A percentile compares a stretch with the other conserved stretches of the same genome.
phyloP scores from a whole-genome alignment of 2,888 invertebrate species.

The Philopedon plagiatum region DNA sequence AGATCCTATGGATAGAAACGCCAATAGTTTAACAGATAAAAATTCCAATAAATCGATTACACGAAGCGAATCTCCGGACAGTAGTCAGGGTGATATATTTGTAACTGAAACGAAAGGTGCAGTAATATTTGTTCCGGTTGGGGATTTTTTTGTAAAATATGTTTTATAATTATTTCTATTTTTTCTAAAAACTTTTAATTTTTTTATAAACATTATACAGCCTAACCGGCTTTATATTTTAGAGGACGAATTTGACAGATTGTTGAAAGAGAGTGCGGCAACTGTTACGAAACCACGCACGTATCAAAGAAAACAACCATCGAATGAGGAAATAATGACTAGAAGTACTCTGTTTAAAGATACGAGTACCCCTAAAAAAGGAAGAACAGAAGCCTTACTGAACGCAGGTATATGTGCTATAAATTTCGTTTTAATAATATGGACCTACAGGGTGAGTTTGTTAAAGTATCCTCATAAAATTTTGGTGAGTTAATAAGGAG shows the following conservation, averaged over 20 bases:
- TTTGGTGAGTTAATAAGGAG: no score
- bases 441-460: no score
- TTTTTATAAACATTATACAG: no score
- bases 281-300: constrained; percentile 12
- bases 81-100: constrained; percentile 19
- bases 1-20: not conserved
- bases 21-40: not conserved
- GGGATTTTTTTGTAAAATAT: no score
- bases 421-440: no score
- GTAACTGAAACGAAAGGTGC: not conserved
- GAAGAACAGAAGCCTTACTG: constrained; percentile 1
- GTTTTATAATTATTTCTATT: no score
- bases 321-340: constrained; percentile 33
- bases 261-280: constrained; percentile 2
- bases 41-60: not conserved
- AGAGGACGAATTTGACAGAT: constrained; percentile 22
- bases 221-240: not conserved
- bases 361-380: constrained; percentile 7
- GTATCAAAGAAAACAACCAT: constrained; percentile 10
- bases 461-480: no score
- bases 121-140: no score
- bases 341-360: constrained; percentile 38
- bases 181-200: no score
- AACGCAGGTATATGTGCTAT: constrained; percentile 2
- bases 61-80: constrained; percentile 31